Base-by-base conservation (phyloP, 2,797 vertebrate species). In the Rhabdomys pumilio region DNA sequence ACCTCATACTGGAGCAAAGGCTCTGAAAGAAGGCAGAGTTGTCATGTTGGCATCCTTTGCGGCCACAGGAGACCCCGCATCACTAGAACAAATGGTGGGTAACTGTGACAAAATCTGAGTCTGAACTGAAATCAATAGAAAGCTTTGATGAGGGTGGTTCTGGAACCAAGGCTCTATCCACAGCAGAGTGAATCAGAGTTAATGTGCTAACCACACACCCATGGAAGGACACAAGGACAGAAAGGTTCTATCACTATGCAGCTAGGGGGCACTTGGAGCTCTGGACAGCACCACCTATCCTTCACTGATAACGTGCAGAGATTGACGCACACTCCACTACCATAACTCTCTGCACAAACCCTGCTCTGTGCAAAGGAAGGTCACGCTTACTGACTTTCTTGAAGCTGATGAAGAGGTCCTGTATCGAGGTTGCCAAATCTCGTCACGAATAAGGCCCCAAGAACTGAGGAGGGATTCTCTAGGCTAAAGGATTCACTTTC, bases 301-400 rank as follows among this genome's bases (percentile, higher is more conserved):
- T 11, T 8, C 3, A 17, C 6, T 2, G 59, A 41, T 41, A 3
- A 19, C 29, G 4, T 0, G 6, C 13, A 61, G 59, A 50, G 57
- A 13, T 3, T 19, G 2, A 9, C 72, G n/a, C 31, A 29, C 14
- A 5, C 17, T 20, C 72, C 24, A 10, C 8, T 9, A 4, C 15
- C 19, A 34, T 6, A 20, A 47, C 13, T 20, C 13, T 20, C 44
- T 38, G 15, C 13, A 2, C 47, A 73, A 83, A 47, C n/a, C n/a
- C 34, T 67, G 44, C 24, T 15, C 3, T 0, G 0, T 1, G 6
- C 57, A 47, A 47, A 67, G 17, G 12, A 44, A 24, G 29, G 11
- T 24, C 38, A 17, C 8, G 44, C 57, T 63, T 34, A n/a, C 50
- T 17, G 0, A 29, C 29, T n/a, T 0, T 19, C 41, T 20, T 0